Percentiles rank a stretch among this genome's conserved stretches.
phyloP scores from a whole-genome alignment of 2,888 invertebrate species.

The Tetropium fuscum region DNA sequence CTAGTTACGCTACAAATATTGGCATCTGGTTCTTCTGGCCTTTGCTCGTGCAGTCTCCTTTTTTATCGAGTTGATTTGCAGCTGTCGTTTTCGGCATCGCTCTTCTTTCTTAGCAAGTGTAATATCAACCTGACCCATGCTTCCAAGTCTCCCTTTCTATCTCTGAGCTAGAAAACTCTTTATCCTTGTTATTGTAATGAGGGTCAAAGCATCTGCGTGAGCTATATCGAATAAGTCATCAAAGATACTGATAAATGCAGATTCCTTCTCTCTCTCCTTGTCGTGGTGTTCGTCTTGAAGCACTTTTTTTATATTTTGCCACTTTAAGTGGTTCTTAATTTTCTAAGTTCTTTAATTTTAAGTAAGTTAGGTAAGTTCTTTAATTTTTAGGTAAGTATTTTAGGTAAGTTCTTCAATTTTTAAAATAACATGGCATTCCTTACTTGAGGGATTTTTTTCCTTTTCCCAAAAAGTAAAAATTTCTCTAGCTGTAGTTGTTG shows the following conservation, averaged over 20 bases:
- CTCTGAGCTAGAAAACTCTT: neutral
- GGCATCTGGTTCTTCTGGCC: no score
- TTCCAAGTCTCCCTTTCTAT: neutral
- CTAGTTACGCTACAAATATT: no score
- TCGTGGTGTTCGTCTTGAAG: neutral
- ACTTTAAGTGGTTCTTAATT: neutral
- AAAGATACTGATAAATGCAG: neutral
- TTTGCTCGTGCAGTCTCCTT: no score
- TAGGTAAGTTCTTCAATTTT: no score
- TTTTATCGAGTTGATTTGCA: no score
- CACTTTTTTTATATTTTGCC: neutral
- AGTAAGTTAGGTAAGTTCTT: no score
- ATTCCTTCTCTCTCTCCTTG: neutral
- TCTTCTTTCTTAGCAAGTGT: neutral
- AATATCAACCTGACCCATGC: neutral
- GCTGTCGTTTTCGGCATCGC: neutral
- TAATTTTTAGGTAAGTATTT: no score
- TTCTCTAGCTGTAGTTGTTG: no score
- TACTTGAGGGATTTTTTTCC: no score
- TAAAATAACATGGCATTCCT: no score
- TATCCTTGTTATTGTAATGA: neutral
- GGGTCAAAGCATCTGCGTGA: neutral
- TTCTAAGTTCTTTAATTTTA: no score
- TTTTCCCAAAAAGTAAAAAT: no score
- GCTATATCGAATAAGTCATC: neutral